Evolutionary conservation across 2,113 vertebrate genomes (phyloP).

Genomic region (Hemichromis elongatus): DNA sequence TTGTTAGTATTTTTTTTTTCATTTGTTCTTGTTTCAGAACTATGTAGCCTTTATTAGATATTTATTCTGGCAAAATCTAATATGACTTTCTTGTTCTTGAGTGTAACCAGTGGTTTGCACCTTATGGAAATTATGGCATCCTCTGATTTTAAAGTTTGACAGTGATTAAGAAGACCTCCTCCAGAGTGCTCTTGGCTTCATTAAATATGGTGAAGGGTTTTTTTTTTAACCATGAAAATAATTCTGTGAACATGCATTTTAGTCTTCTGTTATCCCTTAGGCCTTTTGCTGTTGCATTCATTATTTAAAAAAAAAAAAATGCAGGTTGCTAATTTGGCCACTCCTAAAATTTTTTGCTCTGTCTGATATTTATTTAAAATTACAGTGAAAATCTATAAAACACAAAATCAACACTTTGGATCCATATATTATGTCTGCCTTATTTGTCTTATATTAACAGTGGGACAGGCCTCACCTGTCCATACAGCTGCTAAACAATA

Average conservation of each 20-base stretch:
- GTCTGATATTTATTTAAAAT: not conserved
- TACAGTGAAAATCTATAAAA: not conserved
- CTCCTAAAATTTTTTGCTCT: not conserved
- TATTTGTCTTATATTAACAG: not conserved
- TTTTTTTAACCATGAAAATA: not conserved
- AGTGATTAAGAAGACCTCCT: not conserved
- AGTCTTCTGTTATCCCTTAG: not conserved
- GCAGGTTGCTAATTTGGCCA: not conserved
- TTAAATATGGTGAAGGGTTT: not conserved
- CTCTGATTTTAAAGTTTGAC: rapidly evolving
- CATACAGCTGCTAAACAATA: not conserved
- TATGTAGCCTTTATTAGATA: not conserved
- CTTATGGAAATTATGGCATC: not conserved
- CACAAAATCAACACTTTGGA: not conserved
- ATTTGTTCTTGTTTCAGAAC: not conserved
- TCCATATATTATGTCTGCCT: not conserved
- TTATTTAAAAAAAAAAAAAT: not conserved
- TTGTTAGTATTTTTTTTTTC: not conserved
- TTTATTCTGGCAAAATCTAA: not conserved
- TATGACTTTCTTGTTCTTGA: not conserved
- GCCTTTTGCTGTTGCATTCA: not conserved
- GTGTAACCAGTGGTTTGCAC: not conserved
- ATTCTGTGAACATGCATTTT: not conserved
- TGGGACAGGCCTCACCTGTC: not conserved
- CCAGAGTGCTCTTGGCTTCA: not conserved